A percentile compares a stretch with the other conserved stretches of the same genome.
phyloP scores from a whole-genome alignment of 2,113 vertebrate genomes.

The Myotis davidii region DNA sequence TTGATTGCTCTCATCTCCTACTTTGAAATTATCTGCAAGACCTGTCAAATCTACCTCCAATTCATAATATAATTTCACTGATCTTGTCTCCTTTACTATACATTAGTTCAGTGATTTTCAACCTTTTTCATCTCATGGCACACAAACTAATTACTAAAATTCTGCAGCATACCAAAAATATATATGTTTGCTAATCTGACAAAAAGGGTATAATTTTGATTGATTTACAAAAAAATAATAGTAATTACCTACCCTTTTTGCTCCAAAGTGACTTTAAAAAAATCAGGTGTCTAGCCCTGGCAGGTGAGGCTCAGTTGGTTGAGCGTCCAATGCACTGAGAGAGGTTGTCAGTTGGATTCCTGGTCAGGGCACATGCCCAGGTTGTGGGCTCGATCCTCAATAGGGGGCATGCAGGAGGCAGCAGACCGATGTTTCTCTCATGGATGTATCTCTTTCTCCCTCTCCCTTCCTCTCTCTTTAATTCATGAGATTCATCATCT shows the following conservation, averaged over 20 bases:
- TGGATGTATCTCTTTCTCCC: too few species aligned
- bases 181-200: not conserved
- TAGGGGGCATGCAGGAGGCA: too few species aligned
- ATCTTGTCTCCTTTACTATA: not conserved
- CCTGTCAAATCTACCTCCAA: not conserved
- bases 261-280: too few species aligned
- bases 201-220: not conserved
- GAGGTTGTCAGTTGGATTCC: not conserved
- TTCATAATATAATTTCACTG: slow-evolving; percentile 25
- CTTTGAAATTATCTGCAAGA: slow-evolving; percentile 45
- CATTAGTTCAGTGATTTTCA: not conserved
- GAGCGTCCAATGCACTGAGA: not conserved
- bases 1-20: not conserved
- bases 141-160: not conserved
- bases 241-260: too few species aligned
- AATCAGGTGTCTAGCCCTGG: not conserved
- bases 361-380: not conserved
- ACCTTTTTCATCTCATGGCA: not conserved
- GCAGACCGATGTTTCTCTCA: too few species aligned
- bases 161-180: not conserved
- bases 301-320: not conserved
- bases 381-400: too few species aligned
- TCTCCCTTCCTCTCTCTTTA: too few species aligned
- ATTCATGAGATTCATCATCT: not conserved
- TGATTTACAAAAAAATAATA: too few species aligned